Conservation (phyloP, 2,113 vertebrate species). For the Zosterops japonicus region DNA sequence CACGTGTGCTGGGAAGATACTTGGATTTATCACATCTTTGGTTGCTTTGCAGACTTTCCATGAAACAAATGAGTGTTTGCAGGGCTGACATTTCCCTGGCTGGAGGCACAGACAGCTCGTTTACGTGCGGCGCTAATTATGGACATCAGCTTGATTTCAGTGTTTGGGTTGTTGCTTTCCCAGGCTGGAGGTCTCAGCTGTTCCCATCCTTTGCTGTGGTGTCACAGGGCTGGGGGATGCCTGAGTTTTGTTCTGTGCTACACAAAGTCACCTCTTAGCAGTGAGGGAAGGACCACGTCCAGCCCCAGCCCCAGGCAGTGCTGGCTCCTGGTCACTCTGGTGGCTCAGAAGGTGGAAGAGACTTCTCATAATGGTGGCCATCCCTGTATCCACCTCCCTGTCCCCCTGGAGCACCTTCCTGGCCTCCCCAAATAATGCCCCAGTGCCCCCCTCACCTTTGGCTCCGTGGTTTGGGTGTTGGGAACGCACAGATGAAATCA, state of each 20-base stretch:
- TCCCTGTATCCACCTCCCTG: not conserved
- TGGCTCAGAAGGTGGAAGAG: not conserved
- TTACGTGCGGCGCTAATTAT: not conserved
- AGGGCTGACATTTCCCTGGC: constrained; percentile 20
- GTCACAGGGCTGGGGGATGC: not conserved
- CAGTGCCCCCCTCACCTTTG: not conserved
- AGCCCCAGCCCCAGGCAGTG: rapidly evolving
- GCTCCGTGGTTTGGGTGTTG: not conserved
- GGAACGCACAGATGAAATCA: not conserved
- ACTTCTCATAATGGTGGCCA: rapidly evolving
- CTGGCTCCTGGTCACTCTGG: rapidly evolving
- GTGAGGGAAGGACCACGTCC: rapidly evolving
- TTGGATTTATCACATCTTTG: not conserved
- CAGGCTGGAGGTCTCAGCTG: not conserved
- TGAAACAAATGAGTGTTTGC: not conserved
- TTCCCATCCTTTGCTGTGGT: not conserved
- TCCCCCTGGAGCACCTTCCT: not conserved
- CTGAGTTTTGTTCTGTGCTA: not conserved
- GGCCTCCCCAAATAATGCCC: not conserved
- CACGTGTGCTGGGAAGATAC: not conserved
- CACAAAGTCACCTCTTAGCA: not conserved
- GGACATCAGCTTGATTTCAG: not conserved
- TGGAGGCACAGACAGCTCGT: constrained; percentile 11
- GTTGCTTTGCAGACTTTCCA: not conserved
- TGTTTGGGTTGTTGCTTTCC: constrained; percentile 4